Percentiles rank a stretch among this genome's conserved stretches.
Evolutionary conservation across 2,113 vertebrate species (phyloP).

Genomic region (Scomber colias): DNA sequence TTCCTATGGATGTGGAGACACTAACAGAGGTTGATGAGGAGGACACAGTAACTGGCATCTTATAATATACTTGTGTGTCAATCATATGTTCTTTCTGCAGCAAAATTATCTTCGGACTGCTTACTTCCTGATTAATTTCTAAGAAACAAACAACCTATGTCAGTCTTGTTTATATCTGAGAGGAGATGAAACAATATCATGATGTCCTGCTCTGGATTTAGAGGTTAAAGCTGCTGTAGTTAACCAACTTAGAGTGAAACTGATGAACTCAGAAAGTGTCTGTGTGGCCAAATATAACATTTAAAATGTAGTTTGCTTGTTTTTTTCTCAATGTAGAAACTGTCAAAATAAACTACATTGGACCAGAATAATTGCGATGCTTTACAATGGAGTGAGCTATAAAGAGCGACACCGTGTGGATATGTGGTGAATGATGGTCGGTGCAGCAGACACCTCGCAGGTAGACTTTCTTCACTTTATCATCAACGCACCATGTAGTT

Average conservation of each 20-base stretch:
- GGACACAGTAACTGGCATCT: constrained; percentile 7
- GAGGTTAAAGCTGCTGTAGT: not conserved
- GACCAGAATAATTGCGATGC: not conserved
- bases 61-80: not conserved
- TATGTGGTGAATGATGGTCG: constrained; percentile 15
- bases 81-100: constrained; percentile 29
- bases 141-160: not conserved
- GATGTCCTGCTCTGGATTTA: not conserved
- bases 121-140: not conserved
- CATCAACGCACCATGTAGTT: not conserved
- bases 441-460: constrained; percentile 16
- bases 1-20: constrained; percentile 66
- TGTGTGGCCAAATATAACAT: not conserved
- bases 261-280: not conserved
- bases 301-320: not conserved
- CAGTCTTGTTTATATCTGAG: not conserved
- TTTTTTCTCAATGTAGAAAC: not conserved
- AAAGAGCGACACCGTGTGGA: constrained; percentile 72
- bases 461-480: not conserved
- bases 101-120: not conserved
- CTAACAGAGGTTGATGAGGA: constrained; percentile 45
- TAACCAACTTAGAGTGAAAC: not conserved
- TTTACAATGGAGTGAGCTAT: not conserved
- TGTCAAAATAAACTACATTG: not conserved
- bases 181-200: not conserved